Conservation (phyloP, 2,113 vertebrate species). For the Collichthys lucidus region DNA sequence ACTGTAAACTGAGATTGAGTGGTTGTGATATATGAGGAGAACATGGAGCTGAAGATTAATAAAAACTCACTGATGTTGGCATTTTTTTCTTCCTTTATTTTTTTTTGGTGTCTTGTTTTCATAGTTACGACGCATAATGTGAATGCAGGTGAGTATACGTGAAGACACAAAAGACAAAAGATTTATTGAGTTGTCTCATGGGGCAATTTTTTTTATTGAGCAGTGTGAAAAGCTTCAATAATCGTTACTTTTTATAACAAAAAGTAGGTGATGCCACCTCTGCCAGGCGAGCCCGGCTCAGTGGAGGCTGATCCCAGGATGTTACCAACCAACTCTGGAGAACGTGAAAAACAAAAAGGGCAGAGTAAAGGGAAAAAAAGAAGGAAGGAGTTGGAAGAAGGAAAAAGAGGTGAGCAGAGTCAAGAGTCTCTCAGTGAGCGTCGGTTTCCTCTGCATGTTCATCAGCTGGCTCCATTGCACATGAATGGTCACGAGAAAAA, state of each 20-base stretch:
- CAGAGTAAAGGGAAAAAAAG: not conserved
- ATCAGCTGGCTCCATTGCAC: conserved; percentile 65
- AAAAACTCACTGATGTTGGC: conserved; percentile 87
- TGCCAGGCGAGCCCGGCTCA: conserved; percentile 67
- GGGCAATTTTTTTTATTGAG: conserved; percentile 84
- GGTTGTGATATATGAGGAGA: conserved; percentile 75
- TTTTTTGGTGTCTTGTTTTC: conserved; percentile 43
- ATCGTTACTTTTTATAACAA: conserved; percentile 79
- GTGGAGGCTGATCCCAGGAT: conserved; percentile 84
- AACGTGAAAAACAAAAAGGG: conserved; percentile 57
- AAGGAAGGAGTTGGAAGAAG: conserved; percentile 55
- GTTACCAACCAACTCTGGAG: conserved; percentile 78
- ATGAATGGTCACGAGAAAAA: conserved; percentile 68
- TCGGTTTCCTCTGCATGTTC: conserved; percentile 68
- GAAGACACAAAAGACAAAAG: conserved; percentile 35
- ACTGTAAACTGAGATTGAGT: conserved; percentile 77
- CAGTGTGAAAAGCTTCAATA: conserved; percentile 68
- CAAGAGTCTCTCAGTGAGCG: conserved; percentile 79
- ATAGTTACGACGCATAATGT: not conserved
- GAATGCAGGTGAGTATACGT: not conserved
- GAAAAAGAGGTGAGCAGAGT: conserved; percentile 73
- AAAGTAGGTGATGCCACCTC: conserved; percentile 78
- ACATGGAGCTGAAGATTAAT: conserved; percentile 82
- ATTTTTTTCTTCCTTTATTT: too few species aligned
- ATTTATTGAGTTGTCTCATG: conserved; percentile 67